Evolutionary conservation across 2,888 invertebrate species (phyloP), one percentile per base, ranked within the genome.

Genomic region (Lamellibrachia satsuma): DNA sequence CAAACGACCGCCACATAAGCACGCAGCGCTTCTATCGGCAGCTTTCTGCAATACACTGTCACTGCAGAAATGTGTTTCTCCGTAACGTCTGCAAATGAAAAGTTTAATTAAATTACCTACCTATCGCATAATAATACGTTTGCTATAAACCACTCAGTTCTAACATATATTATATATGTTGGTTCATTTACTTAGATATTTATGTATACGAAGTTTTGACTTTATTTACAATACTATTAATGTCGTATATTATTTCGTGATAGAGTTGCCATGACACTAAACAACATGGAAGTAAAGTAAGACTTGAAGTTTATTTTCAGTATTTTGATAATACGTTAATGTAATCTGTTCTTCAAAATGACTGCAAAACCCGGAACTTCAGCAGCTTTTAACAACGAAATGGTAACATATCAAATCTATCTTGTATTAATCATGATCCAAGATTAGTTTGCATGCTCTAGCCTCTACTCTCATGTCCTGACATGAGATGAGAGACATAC

Each of bases 211-310:
- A 15, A 75, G 75, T 75, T 22, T 75, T 75, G 2, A 22, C 15
- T 75, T 75, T 22, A 75, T 22, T 75, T 22, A 75, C n/a, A 22
- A 75, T 75, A 22, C 22, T 15, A 75, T 75, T 75, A 11, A 75
- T 75, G n/a, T 6, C 22, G 75, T 22, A n/a, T 75, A 75, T 75
- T 22, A 75, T 75, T 75, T 15, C 75, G 15, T 15, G 15, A 75
- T n/a, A 75, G 11, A 75, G 75, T 75, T 75, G 75, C 75, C 75
- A 75, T 75, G 75, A 75, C 75, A 75, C 22, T 75, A 75, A 75
- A 22, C 75, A 75, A 75, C 75, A 75, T 75, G 75, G 75, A 75
- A 75, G 75, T 75, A 15, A 75, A 75, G 75, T 75, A n/a, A 75
- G n/a, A 75, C 22, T n/a, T 75, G 75, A 22, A 22, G 75, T 75